Evolutionary conservation across 37 sponge, comb jelly and placozoan genomes (phyloP), one percentile per base, ranked within the genome.

Genomic region (Petrosia ficiformis): DNA sequence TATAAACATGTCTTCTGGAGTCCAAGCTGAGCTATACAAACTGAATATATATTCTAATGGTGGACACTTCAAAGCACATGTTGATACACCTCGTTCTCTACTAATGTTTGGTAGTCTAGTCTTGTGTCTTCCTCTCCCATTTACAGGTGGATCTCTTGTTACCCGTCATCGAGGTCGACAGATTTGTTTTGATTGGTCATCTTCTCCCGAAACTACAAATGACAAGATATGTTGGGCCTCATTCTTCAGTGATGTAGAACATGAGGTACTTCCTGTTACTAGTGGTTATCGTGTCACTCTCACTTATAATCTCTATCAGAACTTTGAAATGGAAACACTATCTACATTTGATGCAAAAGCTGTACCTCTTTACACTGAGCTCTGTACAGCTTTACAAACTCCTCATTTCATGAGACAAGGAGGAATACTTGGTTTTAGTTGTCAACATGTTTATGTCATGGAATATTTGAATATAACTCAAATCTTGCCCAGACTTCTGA

Each of bases 91-190:
- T 3, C 30, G 78, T 3, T 71, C 81, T 32, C 19, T n/a, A n/a
- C 21, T 57, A 2, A 79, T 79, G 79, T 79, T 79, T 79, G 79
- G 79, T 19, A 79, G 79, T 54, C 59, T 79, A 24, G 79, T 79
- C 3, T 59, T 79, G 32, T 79, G 79, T 48, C 60, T 79, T 22
- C 79, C 79, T 34, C 48, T 71, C 28, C 61, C 31, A 5, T 77
- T 77, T 34, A 54, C 66, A 66, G 77, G 77, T 32, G 77, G 77
- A 41, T 44, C n/a, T 26, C 54, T 77, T 0, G 77, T 77, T 25
- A 77, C 77, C 65, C 48, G 44, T 37, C 79, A 79, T 37, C 36
- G 34, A 10, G 61, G 42, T 10, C 26, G 42, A 16, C 56, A 79
- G 59, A 60, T 79, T 39, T 36, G 14, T 5, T 68, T 57, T 69